Evolutionary conservation across 2,888 invertebrate species (phyloP).

Genomic region (Drosophila vallismaia): DNA sequence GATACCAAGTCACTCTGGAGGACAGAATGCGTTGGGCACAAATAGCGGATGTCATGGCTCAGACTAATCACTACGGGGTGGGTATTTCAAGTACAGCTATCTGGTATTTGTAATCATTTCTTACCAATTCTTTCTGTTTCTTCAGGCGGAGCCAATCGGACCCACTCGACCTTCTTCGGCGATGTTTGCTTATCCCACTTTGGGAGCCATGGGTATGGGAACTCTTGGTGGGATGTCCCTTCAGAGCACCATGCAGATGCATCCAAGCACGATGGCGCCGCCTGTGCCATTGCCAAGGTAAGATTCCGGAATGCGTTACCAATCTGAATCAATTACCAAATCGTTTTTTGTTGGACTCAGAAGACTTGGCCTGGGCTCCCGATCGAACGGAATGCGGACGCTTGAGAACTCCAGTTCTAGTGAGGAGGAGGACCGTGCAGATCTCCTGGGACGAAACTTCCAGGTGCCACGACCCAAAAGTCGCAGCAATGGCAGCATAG

Average conservation of each 20-base stretch:
- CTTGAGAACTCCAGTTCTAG: conserved; percentile 86
- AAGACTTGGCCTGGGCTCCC: conserved; percentile 83
- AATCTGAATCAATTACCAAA: not conserved
- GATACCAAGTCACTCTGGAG: conserved; percentile 90
- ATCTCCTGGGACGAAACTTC: conserved; percentile 89
- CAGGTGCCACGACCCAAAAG: conserved; percentile 93
- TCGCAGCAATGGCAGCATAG: conserved; percentile 87
- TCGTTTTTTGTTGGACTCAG: conserved; percentile 47
- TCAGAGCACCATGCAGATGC: conserved; percentile 83
- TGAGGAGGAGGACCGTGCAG: conserved; percentile 90
- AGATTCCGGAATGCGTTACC: conserved; percentile 6
- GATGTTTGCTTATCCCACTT: conserved; percentile 91
- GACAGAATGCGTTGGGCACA: conserved; percentile 95
- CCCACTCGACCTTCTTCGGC: conserved; percentile 92
- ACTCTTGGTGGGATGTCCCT: conserved; percentile 84
- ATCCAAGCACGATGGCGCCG: conserved; percentile 84
- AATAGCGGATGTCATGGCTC: conserved; percentile 94
- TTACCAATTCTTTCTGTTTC: not conserved
- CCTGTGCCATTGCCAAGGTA: conserved; percentile 91
- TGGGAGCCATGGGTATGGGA: conserved; percentile 83
- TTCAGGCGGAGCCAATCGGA: conserved; percentile 89
- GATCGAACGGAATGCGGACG: conserved; percentile 84
- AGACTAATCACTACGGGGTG: conserved; percentile 93
- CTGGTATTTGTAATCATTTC: not conserved
- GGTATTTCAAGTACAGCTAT: conserved; percentile 72